Evolutionary conservation across 2,888 invertebrate species (phyloP), one percentile per base, ranked within the genome.

Genomic region (Netelia inedita): DNA sequence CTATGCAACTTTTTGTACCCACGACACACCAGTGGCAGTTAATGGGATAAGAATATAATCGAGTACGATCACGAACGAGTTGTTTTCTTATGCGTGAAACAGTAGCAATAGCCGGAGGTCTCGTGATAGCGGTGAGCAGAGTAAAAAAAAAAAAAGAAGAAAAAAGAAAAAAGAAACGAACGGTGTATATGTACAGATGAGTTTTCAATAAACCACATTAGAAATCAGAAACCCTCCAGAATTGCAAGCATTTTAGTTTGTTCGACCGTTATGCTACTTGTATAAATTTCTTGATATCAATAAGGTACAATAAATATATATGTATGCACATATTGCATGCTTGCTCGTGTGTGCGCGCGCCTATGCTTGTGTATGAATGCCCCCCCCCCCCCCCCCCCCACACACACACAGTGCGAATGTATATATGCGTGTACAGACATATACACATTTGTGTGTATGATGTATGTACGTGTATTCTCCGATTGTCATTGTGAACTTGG

Each of bases 151-250:
- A 43, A 69, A 41, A 59, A 75, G 69, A 68, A 75, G 79, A 14
- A 66, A 71, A 55, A 21, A 69, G 35, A 59, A 71, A 69, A 68
- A 74, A 66, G 63, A 53, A 83, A 68, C 82, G 72, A 86, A 46
- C 46, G 83, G 83, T 81, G 86, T 87, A 88, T 73, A 88, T 88
- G 88, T 88, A 88, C 88, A 88, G 87, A 87, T 85, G 88, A 87
- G 83, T 88, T 88, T 88, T 88, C 87, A 88, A 88, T 88, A 88
- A 88, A 88, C 86, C 79, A 87, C 87, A 88, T 83, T 87, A 87
- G 84, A 88, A 86, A 86, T 79, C 81, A 82, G 9, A 19, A 66
- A 65, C 65, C 75, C 79, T 63, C 43, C 43, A 28, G 43, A 72
- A 72, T 72, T 75, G 57, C 69, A 75, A 83, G 74, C 53, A 46